Percentiles rank a stretch among this genome's conserved stretches.
These are phyloP conservation scores for Brenthis daphne DNA, from an alignment of 2,888 invertebrate species.

Conservation along the genomic window DNA sequence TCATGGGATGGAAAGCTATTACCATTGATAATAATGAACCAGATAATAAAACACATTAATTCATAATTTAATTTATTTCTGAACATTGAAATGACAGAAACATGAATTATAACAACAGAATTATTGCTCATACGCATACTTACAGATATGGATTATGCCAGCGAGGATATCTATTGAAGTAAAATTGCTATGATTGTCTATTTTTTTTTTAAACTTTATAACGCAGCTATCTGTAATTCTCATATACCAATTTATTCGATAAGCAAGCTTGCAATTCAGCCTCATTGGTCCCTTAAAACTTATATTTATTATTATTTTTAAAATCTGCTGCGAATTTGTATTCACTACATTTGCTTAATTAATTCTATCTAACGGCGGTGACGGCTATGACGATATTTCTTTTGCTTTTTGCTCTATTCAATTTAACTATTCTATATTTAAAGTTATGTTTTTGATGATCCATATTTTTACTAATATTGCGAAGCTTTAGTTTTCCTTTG, in stretches of 20 bases:
- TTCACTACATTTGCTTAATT: not conserved
- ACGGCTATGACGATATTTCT: conserved; percentile 74
- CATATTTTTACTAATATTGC: conserved; percentile 47
- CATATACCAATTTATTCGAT: not conserved
- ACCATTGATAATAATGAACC: too few species aligned
- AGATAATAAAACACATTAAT: conserved; percentile 13
- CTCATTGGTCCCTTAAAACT: conserved; percentile 68
- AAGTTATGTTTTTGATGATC: conserved; percentile 69
- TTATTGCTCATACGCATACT: conserved; percentile 18
- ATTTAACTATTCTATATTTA: conserved; percentile 70
- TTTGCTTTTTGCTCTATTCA: conserved; percentile 71
- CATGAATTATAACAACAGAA: conserved; percentile 27
- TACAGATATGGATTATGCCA: conserved; percentile 9
- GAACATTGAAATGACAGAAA: conserved; percentile 24
- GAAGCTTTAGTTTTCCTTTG: conserved; percentile 32
- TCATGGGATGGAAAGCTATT: too few species aligned
- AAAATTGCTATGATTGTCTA: conserved; percentile 6
- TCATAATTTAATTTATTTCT: conserved; percentile 25
- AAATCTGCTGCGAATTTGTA: conserved; percentile 18
- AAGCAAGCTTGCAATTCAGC: conserved; percentile 46
- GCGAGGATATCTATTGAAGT: conserved; percentile 19
- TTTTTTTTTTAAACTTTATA: not conserved
- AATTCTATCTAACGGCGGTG: conserved; percentile 71
- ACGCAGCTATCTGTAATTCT: not conserved
- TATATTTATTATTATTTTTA: conserved; percentile 59